Evolutionary conservation across 1,140 invertebrate species (phyloP).

Genomic region (Tribolium madens): DNA sequence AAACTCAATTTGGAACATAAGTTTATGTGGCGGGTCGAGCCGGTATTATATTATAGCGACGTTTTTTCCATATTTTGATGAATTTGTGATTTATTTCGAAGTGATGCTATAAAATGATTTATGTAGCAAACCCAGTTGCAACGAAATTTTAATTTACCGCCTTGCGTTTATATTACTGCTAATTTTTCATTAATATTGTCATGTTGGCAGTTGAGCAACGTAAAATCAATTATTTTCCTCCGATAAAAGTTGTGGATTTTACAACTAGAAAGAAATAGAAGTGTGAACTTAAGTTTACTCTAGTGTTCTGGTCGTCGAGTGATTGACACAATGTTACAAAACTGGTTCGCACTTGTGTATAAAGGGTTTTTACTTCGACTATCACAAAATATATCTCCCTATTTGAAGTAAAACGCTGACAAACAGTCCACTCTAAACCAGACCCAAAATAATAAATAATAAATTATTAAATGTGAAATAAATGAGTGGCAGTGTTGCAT

Average conservation of each 20-base stretch:
- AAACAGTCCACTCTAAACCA: not conserved
- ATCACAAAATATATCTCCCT: not conserved
- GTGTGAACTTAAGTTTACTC: too few relatives aligned
- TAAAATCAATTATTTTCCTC: not conserved
- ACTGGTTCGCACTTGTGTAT: too few relatives aligned
- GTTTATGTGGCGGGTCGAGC: conserved; percentile 1
- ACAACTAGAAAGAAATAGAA: too few relatives aligned
- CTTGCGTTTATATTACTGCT: not conserved
- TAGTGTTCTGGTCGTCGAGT: too few relatives aligned
- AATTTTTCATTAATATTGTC: conserved; percentile 23
- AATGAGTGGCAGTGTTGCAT: not conserved
- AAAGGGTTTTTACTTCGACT: too few relatives aligned
- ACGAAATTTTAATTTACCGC: not conserved
- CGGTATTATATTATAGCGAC: conserved; percentile 8
- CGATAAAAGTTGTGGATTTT: too few relatives aligned
- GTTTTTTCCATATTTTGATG: not conserved
- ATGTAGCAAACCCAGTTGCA: not conserved
- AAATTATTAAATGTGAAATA: not conserved
- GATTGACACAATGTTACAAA: too few relatives aligned
- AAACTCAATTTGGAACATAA: conserved; percentile 25
- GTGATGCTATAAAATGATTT: conserved; percentile 12
- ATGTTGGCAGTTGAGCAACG: not conserved
- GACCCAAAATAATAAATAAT: not conserved
- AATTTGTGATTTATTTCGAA: conserved; percentile 23
- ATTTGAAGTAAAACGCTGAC: not conserved